Evolutionary conservation across 1,140 invertebrate species (phyloP), one percentile per base, ranked within the genome.

Genomic region (Drosophila willistoni): DNA sequence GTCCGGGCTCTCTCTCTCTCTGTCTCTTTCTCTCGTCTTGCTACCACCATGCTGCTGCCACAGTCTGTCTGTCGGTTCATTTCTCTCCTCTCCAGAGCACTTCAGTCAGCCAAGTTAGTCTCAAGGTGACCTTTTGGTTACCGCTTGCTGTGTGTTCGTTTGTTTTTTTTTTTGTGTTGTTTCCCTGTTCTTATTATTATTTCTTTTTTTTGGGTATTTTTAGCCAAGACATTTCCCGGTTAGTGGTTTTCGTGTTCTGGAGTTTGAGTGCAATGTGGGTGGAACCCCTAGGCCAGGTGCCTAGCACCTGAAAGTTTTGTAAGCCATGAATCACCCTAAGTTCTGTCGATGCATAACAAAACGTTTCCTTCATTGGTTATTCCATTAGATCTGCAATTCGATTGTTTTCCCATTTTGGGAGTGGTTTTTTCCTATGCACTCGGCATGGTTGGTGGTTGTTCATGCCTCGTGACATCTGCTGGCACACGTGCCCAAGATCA

Each of bases 91-190:
- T 89, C 77, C 74, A 89, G 79, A 77, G 66, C 73, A 64, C 33
- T 68, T 67, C 72, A 62, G 62, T 70, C 66, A 63, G 79, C 76
- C 72, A 77, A 78, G 75, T 73, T 72, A 70, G 62, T 83, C 84
- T 83, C 79, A 89, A 89, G 84, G 84, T 89, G 84, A 89, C 84
- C 84, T 89, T 70, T 89, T 70, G 29, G 57, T 41, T 42, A 39
- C 19, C 59, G 51, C 17, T 39, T 39, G 44, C 55, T 62, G 70
- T 42, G 67, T 68, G 64, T 67, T 60, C 17, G 19, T 17, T 66
- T 65, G 12, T 9, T 54, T 36, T 25, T 54, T 36, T 25, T 14
- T 25, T 39, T 13, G 17, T 63, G n/a, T 25, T 29, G 29, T 29
- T 29, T 29, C 29, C 29, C 29, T 29, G 29, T 29, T 29, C 29